phyloP scores from a whole-genome alignment of 2,797 vertebrate species.

The Allobates femoralis region DNA sequence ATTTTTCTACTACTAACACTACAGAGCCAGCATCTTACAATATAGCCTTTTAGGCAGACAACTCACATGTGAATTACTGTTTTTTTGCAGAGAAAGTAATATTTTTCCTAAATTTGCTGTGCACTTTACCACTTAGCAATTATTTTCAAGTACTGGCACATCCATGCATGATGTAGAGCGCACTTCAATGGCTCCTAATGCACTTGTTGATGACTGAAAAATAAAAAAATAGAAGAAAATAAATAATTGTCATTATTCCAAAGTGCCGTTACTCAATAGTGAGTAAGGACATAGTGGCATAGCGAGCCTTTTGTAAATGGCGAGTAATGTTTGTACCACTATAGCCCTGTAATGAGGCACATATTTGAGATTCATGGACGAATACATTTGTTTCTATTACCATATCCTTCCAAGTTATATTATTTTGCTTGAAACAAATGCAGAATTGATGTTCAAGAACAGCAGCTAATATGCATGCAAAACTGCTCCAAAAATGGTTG shows the following conservation, averaged over 20 bases:
- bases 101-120: slow-evolving; percentile 57
- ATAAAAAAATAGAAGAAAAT: not conserved
- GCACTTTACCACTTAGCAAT: slow-evolving; percentile 52
- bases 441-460: too few relatives aligned
- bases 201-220: slow-evolving; percentile 34
- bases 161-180: slow-evolving; percentile 38
- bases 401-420: not conserved
- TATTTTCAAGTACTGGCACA: slow-evolving; percentile 51
- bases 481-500: too few relatives aligned
- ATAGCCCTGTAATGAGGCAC: not conserved
- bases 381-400: not conserved
- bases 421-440: too few relatives aligned
- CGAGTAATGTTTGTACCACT: not conserved
- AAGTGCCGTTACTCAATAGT: slow-evolving; percentile 12
- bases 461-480: too few relatives aligned
- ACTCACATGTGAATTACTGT: slow-evolving; percentile 46
- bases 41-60: slow-evolving; percentile 54
- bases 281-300: slow-evolving; percentile 12
- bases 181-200: slow-evolving; percentile 35
- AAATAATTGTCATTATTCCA: slow-evolving; percentile 21
- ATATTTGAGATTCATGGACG: not conserved
- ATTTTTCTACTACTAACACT: slow-evolving; percentile 37
- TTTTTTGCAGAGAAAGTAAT: slow-evolving; percentile 40
- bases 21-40: slow-evolving; percentile 10
- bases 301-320: not conserved